Base-by-base conservation (phyloP, 2,888 invertebrate species). In the Spodoptera exigua region DNA sequence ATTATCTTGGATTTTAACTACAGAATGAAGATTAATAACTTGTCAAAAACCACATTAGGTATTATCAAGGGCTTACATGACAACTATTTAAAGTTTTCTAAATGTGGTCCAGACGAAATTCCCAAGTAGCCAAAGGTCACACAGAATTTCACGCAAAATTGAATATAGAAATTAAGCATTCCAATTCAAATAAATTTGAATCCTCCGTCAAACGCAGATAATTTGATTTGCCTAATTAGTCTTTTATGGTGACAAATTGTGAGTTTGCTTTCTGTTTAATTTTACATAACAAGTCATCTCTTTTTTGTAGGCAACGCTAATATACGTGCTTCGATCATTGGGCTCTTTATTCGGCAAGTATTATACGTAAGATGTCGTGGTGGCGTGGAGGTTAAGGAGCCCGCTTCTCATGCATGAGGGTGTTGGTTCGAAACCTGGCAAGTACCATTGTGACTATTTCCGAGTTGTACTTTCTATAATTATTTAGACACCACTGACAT, bases 181-280 rank as follows among this genome's bases (percentile, higher is more conserved):
- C n/a, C 44, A 9, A 46, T 32, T 46, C 27, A 49, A 39, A 49
- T 32, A 32, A 18, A 18, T 40, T 32, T 27, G 7, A 27, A 14
- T 12, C 5, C 51, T 10, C 7, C 32, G 44, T 40, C 63, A 41
- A 18, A 45, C 45, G n/a, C 40, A 52, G 45, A 41, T 0, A 32
- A 34, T 17, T 36, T 41, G 12, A 49, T 63, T 48, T 69, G 11
- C 9, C 37, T 70, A 52, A 51, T 37, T 37, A 43, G 53, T 70
- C 5, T n/a, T 70, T 40, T 64, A 36, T 17, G 21, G 17, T 12
- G 14, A n/a, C 34, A 41, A 46, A 62, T 52, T 12, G 16, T 10
- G 32, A 18, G 9, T 16, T 14, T 10, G 9, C 5, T 40, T 44
- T 18, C 13, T 4, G 14, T 14, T 11, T 12, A 40, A 21, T 10